These are phyloP conservation scores for Alauda arvensis DNA, from an alignment of 2,797 vertebrate species.

Conservation along the genomic window DNA sequence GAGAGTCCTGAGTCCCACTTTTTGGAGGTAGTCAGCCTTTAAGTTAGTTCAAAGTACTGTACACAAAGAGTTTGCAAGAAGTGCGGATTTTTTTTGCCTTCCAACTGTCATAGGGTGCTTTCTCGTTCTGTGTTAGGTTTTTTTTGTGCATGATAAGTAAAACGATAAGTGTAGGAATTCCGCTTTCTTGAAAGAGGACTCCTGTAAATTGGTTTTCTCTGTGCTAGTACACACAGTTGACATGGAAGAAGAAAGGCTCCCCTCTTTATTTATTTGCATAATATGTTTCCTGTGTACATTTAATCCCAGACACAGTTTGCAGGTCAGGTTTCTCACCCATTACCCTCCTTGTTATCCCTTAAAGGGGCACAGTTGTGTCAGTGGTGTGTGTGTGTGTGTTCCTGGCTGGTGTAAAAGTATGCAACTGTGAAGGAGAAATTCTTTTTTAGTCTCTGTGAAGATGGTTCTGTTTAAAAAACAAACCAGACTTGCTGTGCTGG, in stretches of 20 bases:
- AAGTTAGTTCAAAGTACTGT: background rate
- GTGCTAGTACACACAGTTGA: background rate
- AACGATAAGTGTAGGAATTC: background rate
- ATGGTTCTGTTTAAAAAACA: background rate
- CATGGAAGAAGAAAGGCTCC: background rate
- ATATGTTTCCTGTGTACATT: background rate
- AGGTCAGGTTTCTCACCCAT: background rate
- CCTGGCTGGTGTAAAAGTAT: background rate
- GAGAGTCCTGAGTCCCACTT: background rate
- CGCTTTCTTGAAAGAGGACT: background rate
- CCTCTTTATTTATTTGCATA: constrained; percentile 3
- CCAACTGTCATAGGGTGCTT: background rate
- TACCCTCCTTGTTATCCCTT: background rate
- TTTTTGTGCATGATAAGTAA: background rate
- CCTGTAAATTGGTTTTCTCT: background rate
- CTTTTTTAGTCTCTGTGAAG: background rate
- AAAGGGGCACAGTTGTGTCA: background rate
- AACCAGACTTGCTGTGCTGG: background rate
- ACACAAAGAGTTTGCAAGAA: background rate
- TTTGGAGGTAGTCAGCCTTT: background rate
- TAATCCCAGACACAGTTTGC: background rate
- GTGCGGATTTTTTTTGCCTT: background rate
- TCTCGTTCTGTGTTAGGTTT: background rate
- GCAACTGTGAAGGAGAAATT: background rate
- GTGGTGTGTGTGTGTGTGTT: background rate